Base-by-base conservation (phyloP, 2,113 vertebrate species). In the Nannospalax galili region DNA sequence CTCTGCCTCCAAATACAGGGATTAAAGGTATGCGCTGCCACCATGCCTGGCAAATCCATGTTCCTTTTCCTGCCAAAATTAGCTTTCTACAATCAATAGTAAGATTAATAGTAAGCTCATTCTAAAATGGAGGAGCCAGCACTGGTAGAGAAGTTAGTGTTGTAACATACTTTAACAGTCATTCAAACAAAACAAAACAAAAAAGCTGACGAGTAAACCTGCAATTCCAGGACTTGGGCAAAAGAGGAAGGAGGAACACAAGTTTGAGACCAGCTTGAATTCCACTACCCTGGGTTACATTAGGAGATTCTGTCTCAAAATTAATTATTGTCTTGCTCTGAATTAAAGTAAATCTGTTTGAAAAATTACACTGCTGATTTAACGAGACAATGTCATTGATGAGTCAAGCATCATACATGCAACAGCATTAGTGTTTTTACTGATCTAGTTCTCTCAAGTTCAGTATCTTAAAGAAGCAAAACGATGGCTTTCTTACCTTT, bases 401-500 rank as follows among this genome's bases (percentile, higher is more conserved):
- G 28, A 94, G 95, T 85, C 64, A 94, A 93, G 15, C 91, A 70
- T 64, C 17, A 92, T 26, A 65, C 81, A 80, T 28, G 78, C 7
- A 91, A 80, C 56, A 85, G 30, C 67, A 97, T 89, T 96, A 78
- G 81, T 22, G 32, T 79, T 86, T 45, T 86, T 65, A 97, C 16
- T 87, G 28, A 56, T 52, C n/a, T 77, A 65, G 42, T 15, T 94
- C 45, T 92, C 96, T 93, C 45, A 96, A 93, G 70, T 52, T 92
- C 28, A 88, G 30, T 26, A 35, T 94, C 35, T 64, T 12, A 93
- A 32, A 97, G 75, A 96, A 97, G 67, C 14, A 70, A 67, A 40
- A 80, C n/a, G 75, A 0, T 56, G 26, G 4, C 88, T 89, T 90
- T 96, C 97, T 97, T 98, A 98, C 98, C 98, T 98, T 98, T 98